Conservation (phyloP, 2,888 invertebrate species). For the Scrobipalpa atriplicella region DNA sequence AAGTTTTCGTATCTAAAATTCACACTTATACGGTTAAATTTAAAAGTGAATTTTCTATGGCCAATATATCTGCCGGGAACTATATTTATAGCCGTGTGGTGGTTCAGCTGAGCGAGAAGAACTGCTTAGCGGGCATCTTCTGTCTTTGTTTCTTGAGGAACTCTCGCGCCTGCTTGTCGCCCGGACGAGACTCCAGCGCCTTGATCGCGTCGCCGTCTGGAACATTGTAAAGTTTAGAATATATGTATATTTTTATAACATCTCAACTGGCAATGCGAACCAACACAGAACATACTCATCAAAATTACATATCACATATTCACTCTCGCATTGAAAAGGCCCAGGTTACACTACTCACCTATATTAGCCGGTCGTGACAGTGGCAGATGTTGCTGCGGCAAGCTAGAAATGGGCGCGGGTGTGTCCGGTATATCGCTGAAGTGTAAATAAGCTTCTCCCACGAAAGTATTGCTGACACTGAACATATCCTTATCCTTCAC, state of each 20-base stretch:
- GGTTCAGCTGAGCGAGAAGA: conserved; percentile 70
- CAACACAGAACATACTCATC: neutral
- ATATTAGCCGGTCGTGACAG: conserved; percentile 86
- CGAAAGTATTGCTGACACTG: conserved; percentile 95
- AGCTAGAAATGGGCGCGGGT: conserved; percentile 80
- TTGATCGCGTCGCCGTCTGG: conserved; percentile 87
- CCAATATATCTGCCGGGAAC: neutral
- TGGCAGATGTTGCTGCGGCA: conserved; percentile 89
- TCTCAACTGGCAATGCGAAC: neutral
- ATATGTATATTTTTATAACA: neutral
- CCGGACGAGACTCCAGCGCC: conserved; percentile 91
- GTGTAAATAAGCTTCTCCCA: conserved; percentile 95
- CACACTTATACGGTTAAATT: too few relatives aligned
- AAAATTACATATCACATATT: too few relatives aligned
- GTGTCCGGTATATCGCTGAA: conserved; percentile 89
- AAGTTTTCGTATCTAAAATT: too few relatives aligned
- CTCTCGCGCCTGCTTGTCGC: conserved; percentile 94
- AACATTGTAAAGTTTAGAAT: conserved; percentile 8
- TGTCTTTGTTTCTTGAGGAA: conserved; percentile 92
- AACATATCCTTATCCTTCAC: conserved; percentile 98
- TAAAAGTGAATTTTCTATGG: neutral
- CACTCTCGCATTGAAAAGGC: neutral
- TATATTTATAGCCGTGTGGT: neutral
- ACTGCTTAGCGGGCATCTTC: conserved; percentile 77
- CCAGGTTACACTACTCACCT: conserved; percentile 65